Evolutionary conservation across 2,888 invertebrate genomes (phyloP), one percentile per base, ranked within the genome.

Genomic region (Diarsia rubi): DNA sequence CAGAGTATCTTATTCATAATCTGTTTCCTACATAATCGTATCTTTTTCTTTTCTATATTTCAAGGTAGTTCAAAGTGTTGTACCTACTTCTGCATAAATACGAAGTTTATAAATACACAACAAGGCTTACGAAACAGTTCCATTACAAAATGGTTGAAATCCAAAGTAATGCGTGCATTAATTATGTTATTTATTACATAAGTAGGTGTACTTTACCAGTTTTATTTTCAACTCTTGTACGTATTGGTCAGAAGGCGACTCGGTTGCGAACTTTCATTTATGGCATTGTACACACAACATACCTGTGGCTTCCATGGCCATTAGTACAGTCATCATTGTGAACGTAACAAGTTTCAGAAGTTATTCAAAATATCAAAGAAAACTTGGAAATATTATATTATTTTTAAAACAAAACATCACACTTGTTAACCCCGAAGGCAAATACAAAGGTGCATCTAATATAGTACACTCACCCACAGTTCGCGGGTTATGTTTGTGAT

Each of bases 211-310:
- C 37, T 8, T 14, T 16, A 63, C 54, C 77, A 8, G 54, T 81
- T 77, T 81, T 54, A 63, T 67, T 67, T 45, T 49, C 63, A 19
- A 44, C 5, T 63, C 42, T 76, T 37, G 76, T 73, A 12, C 6
- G 21, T 65, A n/a, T 45, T 75, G 70, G 49, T 49, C 64, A 71
- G 52, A 63, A 54, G 47, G 79, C 73, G 62, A 66, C 68, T 54
- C n/a, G 24, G 63, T 67, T 80, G 54, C 19, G 4, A 66, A 76
- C 82, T 85, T 73, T 85, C 75, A 70, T 79, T 68, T 82, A 66
- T 74, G 66, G 19, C 45, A 74, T 72, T 82, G 76, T 60, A 71
- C 60, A 71, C 60, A 44, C 24, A 52, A 49, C 73, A 64, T 63
- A 49, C 72, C 27, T 44, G 62, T 63, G 37, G 59, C 49, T 79